Conservation (phyloP, 1,140 invertebrate genomes). For the Ceratina japonica region DNA sequence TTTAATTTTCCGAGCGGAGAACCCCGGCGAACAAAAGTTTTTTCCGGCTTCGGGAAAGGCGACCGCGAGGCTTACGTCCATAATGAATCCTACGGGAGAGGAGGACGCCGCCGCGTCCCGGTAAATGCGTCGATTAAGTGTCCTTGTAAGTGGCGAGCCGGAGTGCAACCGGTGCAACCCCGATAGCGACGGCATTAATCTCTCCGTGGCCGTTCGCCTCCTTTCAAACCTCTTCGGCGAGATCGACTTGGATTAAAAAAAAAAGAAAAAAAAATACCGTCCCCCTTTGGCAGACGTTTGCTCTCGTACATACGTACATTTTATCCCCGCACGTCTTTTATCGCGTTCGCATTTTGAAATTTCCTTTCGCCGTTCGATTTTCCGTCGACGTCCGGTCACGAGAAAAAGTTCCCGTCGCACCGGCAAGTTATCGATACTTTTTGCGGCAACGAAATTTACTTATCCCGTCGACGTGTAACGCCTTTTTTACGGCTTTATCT, state of each 20-base stretch:
- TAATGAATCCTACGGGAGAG: not conserved
- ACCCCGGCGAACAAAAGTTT: slow-evolving; percentile 6
- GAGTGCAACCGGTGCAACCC: not conserved
- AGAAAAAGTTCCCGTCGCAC: not conserved
- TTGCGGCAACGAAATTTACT: slow-evolving; percentile 4
- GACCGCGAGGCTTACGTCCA: not conserved
- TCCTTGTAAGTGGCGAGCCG: slow-evolving; percentile 23
- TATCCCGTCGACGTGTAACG: not conserved
- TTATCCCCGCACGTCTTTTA: too few species aligned
- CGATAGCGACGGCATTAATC: slow-evolving; percentile 27
- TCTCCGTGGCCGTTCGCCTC: slow-evolving; percentile 4
- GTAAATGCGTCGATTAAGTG: slow-evolving; percentile 21
- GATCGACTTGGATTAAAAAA: slow-evolving; percentile 10
- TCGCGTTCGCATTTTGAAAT: not conserved
- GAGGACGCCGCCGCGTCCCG: not conserved
- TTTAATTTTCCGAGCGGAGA: slow-evolving; percentile 2
- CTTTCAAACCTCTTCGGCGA: slow-evolving; percentile 26
- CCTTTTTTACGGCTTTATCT: not conserved
- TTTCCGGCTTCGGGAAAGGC: not conserved
- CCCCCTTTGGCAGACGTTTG: too few species aligned
- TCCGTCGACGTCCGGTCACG: not conserved
- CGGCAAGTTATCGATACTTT: slow-evolving; percentile 7
- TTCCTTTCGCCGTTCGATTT: not conserved
- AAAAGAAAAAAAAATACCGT: not conserved
- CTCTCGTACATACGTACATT: too few species aligned